Evolutionary conservation across 2,113 vertebrate species (phyloP).

Genomic region (Numida meleagris): DNA sequence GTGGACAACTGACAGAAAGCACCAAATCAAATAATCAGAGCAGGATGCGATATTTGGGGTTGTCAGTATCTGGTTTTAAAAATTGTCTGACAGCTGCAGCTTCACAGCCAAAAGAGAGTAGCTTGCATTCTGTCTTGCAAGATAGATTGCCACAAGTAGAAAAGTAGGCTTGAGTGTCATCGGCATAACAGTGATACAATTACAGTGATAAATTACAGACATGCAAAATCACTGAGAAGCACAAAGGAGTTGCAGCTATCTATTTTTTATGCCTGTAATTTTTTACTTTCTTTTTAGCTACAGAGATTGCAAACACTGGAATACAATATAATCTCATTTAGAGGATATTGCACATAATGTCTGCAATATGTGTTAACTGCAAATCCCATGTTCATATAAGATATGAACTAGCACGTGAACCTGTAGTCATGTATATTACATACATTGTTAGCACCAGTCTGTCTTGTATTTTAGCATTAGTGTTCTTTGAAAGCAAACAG

Average conservation of each 20-base stretch:
- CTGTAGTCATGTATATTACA: no score
- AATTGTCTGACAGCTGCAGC: background rate
- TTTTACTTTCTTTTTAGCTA: background rate
- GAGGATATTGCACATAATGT: background rate
- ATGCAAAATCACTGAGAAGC: background rate
- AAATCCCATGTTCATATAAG: background rate
- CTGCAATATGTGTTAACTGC: background rate
- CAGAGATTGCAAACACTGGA: background rate
- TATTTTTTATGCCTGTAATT: background rate
- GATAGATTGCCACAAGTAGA: slow-evolving; percentile 7
- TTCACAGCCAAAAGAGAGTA: background rate
- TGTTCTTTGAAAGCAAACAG: background rate
- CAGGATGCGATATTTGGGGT: background rate
- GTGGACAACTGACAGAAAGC: background rate
- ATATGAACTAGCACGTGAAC: background rate
- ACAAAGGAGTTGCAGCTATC: background rate
- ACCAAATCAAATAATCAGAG: background rate
- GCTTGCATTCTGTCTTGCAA: slow-evolving; percentile 18
- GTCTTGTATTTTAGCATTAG: background rate
- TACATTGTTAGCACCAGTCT: background rate
- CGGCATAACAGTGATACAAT: background rate
- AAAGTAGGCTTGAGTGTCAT: background rate
- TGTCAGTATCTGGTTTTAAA: background rate
- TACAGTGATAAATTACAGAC: slow-evolving; percentile 13
- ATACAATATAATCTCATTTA: background rate